Percentiles rank a stretch among this genome's conserved stretches.
phyloP scores from a whole-genome alignment of 2,797 vertebrate genomes.

The Podargus strigoides region DNA sequence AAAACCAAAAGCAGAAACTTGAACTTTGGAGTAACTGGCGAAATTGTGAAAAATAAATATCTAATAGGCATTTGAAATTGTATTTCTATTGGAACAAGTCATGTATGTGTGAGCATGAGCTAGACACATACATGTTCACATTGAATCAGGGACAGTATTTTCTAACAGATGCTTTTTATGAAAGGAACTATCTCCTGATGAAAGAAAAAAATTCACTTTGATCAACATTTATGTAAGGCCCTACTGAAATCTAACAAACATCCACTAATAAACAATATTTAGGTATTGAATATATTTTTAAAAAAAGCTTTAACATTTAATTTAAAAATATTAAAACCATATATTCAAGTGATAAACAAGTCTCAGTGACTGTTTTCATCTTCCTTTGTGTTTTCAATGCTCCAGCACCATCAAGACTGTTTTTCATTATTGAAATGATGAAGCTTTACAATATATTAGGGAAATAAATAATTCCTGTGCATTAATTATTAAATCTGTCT shows the following conservation, averaged over 20 bases:
- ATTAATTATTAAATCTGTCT: slow-evolving; percentile 66
- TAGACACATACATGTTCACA: not conserved
- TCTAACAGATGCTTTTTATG: not conserved
- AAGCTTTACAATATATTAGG: slow-evolving; percentile 50
- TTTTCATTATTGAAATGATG: not conserved
- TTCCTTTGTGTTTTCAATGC: not conserved
- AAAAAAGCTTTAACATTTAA: not conserved
- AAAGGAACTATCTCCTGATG: not conserved
- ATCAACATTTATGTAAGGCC: not conserved
- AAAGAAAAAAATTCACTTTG: not conserved
- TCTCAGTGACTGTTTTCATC: not conserved
- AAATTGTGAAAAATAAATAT: not conserved
- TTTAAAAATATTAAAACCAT: slow-evolving; percentile 53
- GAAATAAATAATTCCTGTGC: slow-evolving; percentile 58
- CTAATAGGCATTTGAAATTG: not conserved
- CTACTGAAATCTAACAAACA: not conserved
- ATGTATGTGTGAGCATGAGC: not conserved
- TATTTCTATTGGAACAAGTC: not conserved
- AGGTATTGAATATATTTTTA: not conserved
- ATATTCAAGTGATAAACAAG: slow-evolving; percentile 33
- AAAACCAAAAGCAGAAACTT: not conserved
- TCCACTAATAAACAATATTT: not conserved
- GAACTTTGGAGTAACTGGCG: not conserved
- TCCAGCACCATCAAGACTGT: not conserved
- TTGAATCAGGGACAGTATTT: not conserved